phyloP scores from a whole-genome alignment of 2,888 invertebrate species.

The Torymus aiolomorphi region DNA sequence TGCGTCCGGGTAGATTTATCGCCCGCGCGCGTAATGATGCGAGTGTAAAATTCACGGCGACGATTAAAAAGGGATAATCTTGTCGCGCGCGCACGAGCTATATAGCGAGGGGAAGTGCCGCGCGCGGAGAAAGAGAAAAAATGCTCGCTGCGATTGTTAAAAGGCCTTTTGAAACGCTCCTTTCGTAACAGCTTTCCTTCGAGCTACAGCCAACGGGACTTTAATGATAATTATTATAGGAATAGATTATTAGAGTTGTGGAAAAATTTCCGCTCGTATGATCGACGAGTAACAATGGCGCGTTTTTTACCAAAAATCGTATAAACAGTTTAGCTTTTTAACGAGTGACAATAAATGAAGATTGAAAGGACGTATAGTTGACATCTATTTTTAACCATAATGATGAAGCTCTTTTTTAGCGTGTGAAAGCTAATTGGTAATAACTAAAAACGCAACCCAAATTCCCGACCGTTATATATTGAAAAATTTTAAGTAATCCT shows the following conservation, averaged over 20 bases:
- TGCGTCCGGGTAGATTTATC: not conserved
- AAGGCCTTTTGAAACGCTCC: slow-evolving; percentile 6
- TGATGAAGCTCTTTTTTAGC: not conserved
- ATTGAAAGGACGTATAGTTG: not conserved
- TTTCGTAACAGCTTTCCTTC: slow-evolving; percentile 20
- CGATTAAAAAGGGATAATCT: slow-evolving; percentile 24
- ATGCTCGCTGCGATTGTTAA: slow-evolving; percentile 26
- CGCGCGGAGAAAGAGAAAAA: not conserved
- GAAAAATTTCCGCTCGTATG: not conserved
- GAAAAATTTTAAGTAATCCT: too few species aligned
- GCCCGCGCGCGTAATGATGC: not conserved
- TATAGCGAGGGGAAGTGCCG: not conserved
- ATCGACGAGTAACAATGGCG: not conserved
- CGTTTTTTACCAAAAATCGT: not conserved
- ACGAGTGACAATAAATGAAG: not conserved
- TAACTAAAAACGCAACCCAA: too few species aligned
- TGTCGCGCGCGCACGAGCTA: not conserved
- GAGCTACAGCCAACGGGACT: slow-evolving; percentile 22
- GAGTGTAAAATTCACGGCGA: not conserved
- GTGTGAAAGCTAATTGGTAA: too few species aligned
- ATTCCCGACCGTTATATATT: too few species aligned
- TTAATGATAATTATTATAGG: slow-evolving; percentile 43
- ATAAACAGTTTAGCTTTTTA: not conserved
- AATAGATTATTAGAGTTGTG: not conserved
- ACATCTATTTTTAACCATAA: not conserved